Evolutionary conservation across 2,888 invertebrate species (phyloP).

Genomic region (Tipula helvola): DNA sequence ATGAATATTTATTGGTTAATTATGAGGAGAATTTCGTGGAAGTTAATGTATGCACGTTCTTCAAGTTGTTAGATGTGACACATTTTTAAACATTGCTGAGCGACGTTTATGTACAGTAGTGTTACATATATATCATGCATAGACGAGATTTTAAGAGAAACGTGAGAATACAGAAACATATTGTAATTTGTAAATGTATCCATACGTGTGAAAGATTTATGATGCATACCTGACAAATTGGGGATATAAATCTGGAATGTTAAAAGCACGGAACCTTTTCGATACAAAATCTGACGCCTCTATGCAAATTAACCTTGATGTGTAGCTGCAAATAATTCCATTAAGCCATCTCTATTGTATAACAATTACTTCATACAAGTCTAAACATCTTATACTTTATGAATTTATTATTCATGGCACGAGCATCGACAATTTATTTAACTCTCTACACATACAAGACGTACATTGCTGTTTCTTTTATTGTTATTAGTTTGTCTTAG

Average conservation of each 20-base stretch:
- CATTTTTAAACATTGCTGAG: background rate
- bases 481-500: background rate
- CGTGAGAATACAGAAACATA: background rate
- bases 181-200: too few relatives aligned
- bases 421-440: background rate
- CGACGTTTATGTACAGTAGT: background rate
- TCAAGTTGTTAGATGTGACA: background rate
- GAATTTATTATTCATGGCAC: background rate
- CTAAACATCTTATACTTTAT: background rate
- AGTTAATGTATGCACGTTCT: background rate
- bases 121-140: background rate
- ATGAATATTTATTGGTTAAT: background rate
- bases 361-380: background rate
- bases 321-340: background rate
- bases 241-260: background rate
- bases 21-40: background rate
- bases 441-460: background rate
- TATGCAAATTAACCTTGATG: background rate
- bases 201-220: background rate
- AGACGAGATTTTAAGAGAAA: background rate
- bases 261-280: background rate
- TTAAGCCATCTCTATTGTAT: background rate
- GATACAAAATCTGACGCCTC: background rate
- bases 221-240: background rate
- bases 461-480: background rate